Evolutionary conservation across 2,888 invertebrate species (phyloP).

Genomic region (Oxystoma pomonae): DNA sequence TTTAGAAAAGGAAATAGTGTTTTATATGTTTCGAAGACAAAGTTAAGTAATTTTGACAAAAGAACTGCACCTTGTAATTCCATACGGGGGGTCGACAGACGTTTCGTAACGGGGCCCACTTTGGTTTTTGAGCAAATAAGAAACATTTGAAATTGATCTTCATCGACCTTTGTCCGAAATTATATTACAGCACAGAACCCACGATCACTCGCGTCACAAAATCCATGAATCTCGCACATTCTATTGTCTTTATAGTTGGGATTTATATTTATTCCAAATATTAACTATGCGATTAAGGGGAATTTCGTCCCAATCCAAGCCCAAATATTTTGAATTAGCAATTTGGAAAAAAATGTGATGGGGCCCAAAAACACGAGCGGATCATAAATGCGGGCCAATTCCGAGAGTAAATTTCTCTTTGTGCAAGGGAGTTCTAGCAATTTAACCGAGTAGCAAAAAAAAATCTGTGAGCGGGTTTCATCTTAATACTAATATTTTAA

Average conservation of each 20-base stretch:
- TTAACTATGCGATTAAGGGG: slow-evolving; percentile 10
- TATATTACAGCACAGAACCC: slow-evolving; percentile 17
- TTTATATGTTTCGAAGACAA: slow-evolving; percentile 3
- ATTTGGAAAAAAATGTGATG: slow-evolving; percentile 8
- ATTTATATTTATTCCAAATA: slow-evolving; percentile 5
- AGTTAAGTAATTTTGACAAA: slow-evolving; percentile 8
- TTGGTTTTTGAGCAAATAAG: slow-evolving; percentile 16
- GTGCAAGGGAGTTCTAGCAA: slow-evolving; percentile 8
- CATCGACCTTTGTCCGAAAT: neutral
- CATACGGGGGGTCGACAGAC: slow-evolving; percentile 13
- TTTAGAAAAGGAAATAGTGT: neutral
- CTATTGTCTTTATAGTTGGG: no score
- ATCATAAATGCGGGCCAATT: slow-evolving; percentile 7
- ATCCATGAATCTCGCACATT: slow-evolving; percentile 18
- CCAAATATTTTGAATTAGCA: slow-evolving; percentile 8
- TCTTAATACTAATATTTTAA: no score
- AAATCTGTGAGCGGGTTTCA: no score
- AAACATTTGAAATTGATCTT: neutral
- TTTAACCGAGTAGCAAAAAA: no score
- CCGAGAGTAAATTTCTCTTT: slow-evolving; percentile 5
- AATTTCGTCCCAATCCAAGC: slow-evolving; percentile 14
- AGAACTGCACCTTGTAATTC: slow-evolving; percentile 18
- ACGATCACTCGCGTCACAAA: slow-evolving; percentile 18
- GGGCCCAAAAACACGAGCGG: slow-evolving; percentile 10
- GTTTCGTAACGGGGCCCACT: slow-evolving; percentile 14